phyloP scores from a whole-genome alignment of 2,113 vertebrate genomes.

The Cheirogaleus medius region DNA sequence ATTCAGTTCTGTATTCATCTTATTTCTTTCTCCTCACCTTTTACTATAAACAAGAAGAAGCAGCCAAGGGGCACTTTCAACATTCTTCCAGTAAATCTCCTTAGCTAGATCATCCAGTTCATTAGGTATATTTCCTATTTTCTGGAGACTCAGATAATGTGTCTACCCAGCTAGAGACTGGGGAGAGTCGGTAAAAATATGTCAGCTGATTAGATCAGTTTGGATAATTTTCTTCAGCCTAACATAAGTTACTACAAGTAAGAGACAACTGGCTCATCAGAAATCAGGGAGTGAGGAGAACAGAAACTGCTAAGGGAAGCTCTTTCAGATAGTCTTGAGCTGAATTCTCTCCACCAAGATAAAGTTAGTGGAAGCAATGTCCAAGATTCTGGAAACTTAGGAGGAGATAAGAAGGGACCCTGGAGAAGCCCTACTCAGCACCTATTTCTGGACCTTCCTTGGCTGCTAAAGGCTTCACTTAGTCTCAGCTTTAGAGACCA shows the following conservation, averaged over 20 bases:
- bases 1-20: background rate
- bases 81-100: background rate
- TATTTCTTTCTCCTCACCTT: slow-evolving; percentile 25
- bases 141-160: background rate
- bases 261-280: background rate
- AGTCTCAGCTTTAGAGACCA: background rate
- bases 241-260: background rate
- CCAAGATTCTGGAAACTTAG: background rate
- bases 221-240: background rate
- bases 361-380: background rate
- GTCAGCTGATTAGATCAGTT: background rate
- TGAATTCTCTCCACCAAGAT: background rate
- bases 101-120: background rate
- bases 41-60: background rate
- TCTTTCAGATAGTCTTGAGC: background rate
- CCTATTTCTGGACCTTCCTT: background rate
- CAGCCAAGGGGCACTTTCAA: background rate
- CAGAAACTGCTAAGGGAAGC: background rate
- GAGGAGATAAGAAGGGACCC: background rate
- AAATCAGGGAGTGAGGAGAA: background rate
- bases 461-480: background rate
- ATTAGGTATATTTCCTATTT: slow-evolving; percentile 2
- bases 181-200: background rate
- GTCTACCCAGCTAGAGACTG: background rate
- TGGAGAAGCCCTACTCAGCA: background rate